Conservation (phyloP, 2,113 vertebrate genomes). For the Jaculus jaculus region DNA sequence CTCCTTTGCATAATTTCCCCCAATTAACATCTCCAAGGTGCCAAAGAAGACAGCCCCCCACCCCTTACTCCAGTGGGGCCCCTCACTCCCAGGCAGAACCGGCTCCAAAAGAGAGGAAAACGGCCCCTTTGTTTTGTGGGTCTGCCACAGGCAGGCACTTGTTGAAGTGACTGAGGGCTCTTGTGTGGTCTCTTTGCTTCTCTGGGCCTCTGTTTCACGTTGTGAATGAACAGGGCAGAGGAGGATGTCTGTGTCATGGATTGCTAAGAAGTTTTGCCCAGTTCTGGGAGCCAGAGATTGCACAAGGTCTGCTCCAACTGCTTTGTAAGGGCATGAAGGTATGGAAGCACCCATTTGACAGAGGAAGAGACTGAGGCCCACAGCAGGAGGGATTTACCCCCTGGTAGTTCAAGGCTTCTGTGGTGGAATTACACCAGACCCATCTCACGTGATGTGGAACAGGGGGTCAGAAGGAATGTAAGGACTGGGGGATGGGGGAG, state of each 20-base stretch:
- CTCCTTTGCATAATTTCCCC: constrained; percentile 86
- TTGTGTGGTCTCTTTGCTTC: not conserved
- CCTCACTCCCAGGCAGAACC: not conserved
- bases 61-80: not conserved
- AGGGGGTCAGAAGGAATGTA: not conserved
- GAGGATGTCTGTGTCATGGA: not conserved
- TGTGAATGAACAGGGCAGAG: not conserved
- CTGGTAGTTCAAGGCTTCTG: not conserved
- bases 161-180: accelerated
- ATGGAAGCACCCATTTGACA: not conserved
- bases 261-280: not conserved
- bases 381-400: not conserved
- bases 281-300: not conserved
- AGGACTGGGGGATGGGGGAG: no score
- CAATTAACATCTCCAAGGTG: constrained; percentile 84
- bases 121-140: not conserved
- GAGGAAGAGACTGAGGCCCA: not conserved
- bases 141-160: not conserved
- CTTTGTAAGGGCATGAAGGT: not conserved
- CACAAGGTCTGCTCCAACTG: not conserved
- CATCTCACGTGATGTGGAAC: not conserved
- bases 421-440: not conserved
- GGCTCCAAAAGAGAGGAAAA: not conserved
- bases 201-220: not conserved
- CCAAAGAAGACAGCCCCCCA: constrained; percentile 9